A percentile compares a stretch with the other conserved stretches of the same genome.
phyloP scores from a whole-genome alignment of 1,140 invertebrate species.

The Cephus cinctus region DNA sequence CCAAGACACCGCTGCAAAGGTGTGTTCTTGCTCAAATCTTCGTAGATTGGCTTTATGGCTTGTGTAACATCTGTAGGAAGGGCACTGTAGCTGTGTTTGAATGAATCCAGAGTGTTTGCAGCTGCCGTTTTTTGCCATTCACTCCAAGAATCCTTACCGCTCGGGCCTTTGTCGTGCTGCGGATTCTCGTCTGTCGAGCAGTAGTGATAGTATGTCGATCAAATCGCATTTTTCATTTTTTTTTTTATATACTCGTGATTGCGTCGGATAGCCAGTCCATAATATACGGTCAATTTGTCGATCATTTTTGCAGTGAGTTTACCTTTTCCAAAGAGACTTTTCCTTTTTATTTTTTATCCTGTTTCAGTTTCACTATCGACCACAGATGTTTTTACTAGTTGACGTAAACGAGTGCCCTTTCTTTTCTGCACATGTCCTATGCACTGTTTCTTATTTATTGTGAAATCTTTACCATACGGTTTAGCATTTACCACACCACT shows the following conservation, averaged over 20 bases:
- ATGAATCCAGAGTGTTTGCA: slow-evolving; percentile 14
- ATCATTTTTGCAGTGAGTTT: slow-evolving; percentile 26
- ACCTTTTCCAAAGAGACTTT: slow-evolving; percentile 24
- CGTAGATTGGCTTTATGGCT: slow-evolving; percentile 20
- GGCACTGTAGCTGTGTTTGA: slow-evolving; percentile 13
- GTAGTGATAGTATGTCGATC: slow-evolving; percentile 36
- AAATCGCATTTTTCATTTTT: slow-evolving; percentile 37
- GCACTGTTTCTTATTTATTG: slow-evolving; percentile 18
- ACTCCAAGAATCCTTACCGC: slow-evolving; percentile 33
- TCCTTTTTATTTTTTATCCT: slow-evolving; percentile 12
- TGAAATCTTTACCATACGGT: slow-evolving; percentile 21
- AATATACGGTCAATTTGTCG: slow-evolving; percentile 29
- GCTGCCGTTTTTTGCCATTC: slow-evolving; percentile 27
- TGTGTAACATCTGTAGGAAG: slow-evolving; percentile 16
- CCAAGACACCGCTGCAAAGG: slow-evolving; percentile 11
- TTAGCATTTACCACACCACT: slow-evolving; percentile 18
- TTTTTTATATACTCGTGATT: slow-evolving; percentile 29
- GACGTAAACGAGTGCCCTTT: slow-evolving; percentile 10
- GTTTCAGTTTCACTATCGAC: slow-evolving; percentile 10
- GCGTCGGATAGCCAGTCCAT: slow-evolving; percentile 34
- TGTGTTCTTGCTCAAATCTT: slow-evolving; percentile 6
- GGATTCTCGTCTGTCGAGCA: slow-evolving; percentile 29
- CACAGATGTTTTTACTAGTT: slow-evolving; percentile 17
- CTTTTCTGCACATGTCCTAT: slow-evolving; percentile 19
- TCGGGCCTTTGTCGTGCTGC: slow-evolving; percentile 28